phyloP scores from a whole-genome alignment of 2,797 vertebrate genomes.

The Silurus aristotelis region DNA sequence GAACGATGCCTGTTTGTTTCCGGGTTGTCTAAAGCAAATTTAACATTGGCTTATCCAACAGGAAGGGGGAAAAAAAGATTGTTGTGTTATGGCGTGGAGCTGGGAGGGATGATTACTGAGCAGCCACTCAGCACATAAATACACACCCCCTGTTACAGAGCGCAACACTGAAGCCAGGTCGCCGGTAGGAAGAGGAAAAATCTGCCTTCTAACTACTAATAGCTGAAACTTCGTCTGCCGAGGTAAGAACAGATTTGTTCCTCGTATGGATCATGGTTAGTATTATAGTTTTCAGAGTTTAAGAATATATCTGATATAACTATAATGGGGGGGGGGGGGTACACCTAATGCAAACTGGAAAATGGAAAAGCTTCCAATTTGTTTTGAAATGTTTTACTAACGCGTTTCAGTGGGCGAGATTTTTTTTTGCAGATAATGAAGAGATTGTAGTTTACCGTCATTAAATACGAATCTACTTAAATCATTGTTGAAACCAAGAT shows the following conservation, averaged over 20 bases:
- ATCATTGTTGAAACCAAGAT: not conserved
- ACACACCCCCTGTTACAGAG: constrained; percentile 22
- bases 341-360: not conserved
- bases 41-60: not conserved
- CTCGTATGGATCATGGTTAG: not conserved
- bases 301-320: too few relatives aligned
- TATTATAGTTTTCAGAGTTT: not conserved
- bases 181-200: constrained; percentile 9
- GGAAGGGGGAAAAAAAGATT: constrained; percentile 27
- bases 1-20: not conserved
- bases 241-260: not conserved
- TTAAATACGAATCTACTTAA: not conserved
- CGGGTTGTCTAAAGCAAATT: not conserved
- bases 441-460: not conserved
- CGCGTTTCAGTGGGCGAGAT: not conserved
- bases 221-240: not conserved
- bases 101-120: constrained; percentile 40
- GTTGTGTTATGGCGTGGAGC: constrained; percentile 2
- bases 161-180: constrained; percentile 19
- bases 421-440: not conserved
- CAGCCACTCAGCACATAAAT: constrained; percentile 35
- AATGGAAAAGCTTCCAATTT: not conserved
- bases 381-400: not conserved
- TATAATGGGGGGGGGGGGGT: not conserved
- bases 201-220: not conserved